These are phyloP conservation scores for Oncorhynchus clarkii DNA, from an alignment of 2,113 vertebrate genomes.

Conservation along the genomic window DNA sequence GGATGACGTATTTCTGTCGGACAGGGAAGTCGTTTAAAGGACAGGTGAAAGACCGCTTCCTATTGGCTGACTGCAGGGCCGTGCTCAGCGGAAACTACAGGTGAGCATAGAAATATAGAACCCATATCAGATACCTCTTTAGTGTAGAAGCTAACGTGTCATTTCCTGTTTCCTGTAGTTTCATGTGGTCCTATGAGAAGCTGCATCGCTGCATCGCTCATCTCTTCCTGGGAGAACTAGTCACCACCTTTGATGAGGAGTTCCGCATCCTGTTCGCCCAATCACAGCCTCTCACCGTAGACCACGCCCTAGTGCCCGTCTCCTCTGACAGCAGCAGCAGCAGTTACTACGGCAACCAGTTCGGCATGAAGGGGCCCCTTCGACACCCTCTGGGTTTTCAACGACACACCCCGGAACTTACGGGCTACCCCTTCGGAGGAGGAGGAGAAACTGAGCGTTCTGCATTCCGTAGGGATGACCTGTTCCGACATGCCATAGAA, in stretches of 20 bases:
- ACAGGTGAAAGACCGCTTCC: slow-evolving; percentile 93
- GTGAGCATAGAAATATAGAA: slow-evolving; percentile 58
- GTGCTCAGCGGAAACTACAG: slow-evolving; percentile 97
- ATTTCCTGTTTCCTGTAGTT: slow-evolving; percentile 69
- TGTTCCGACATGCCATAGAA: slow-evolving; percentile 75
- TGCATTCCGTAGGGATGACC: slow-evolving; percentile 82
- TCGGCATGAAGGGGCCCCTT: slow-evolving; percentile 68
- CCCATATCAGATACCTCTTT: too few species aligned
- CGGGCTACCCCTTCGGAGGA: slow-evolving; percentile 71
- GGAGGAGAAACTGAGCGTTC: slow-evolving; percentile 69
- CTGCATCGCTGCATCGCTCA: slow-evolving; percentile 95
- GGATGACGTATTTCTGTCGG: slow-evolving; percentile 90
- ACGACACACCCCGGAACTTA: slow-evolving; percentile 65
- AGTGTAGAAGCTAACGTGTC: too few species aligned
- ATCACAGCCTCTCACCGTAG: slow-evolving; percentile 87
- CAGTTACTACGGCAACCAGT: slow-evolving; percentile 65
- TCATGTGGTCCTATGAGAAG: slow-evolving; percentile 99
- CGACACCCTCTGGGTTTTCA: slow-evolving; percentile 71
- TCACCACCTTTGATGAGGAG: slow-evolving; percentile 93
- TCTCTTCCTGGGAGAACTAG: slow-evolving; percentile 93
- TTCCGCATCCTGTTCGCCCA: slow-evolving; percentile 96
- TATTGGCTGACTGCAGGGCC: slow-evolving; percentile 90
- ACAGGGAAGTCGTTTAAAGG: slow-evolving; percentile 94
- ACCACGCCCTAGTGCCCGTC: slow-evolving; percentile 73
- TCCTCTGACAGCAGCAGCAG: slow-evolving; percentile 29